Percentiles rank a stretch among this genome's conserved stretches.
These are phyloP conservation scores for Drosophila dunni DNA, from an alignment of 1,140 invertebrate species.

Conservation along the genomic window DNA sequence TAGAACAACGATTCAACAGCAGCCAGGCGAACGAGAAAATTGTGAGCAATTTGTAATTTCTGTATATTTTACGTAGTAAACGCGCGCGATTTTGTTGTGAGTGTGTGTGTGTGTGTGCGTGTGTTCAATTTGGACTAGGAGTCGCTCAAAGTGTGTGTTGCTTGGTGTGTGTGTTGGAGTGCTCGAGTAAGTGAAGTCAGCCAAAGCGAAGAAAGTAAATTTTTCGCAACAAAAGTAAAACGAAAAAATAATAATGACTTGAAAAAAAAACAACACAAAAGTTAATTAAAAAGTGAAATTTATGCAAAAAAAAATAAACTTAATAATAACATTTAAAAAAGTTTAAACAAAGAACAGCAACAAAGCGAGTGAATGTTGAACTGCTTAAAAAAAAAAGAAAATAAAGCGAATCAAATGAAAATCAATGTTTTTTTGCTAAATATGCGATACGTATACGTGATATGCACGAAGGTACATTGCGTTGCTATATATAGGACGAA, in stretches of 20 bases:
- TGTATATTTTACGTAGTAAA: conserved; percentile 58
- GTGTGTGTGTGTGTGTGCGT: conserved; percentile 30
- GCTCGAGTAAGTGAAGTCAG: conserved; percentile 49
- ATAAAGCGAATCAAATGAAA: conserved; percentile 50
- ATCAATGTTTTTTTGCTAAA: conserved; percentile 71
- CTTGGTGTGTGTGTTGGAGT: conserved; percentile 21
- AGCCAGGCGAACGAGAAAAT: conserved; percentile 65
- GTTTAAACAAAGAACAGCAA: conserved; percentile 13
- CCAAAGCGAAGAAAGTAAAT: conserved; percentile 39
- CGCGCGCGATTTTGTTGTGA: conserved; percentile 41
- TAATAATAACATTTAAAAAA: neutral
- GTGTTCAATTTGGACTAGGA: neutral
- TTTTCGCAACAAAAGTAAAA: conserved; percentile 42
- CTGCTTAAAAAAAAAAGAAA: conserved; percentile 5
- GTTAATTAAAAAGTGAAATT: conserved; percentile 54
- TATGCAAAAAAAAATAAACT: conserved; percentile 29
- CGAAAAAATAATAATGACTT: conserved; percentile 31
- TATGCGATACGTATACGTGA: conserved; percentile 70
- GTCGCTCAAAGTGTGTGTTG: conserved; percentile 13
- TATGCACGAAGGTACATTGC: conserved; percentile 48
- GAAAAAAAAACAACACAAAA: conserved; percentile 47
- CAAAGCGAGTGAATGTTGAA: neutral
- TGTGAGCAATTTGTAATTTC: conserved; percentile 78
- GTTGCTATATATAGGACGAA: neutral
- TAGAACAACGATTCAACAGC: conserved; percentile 58